Percentiles rank a stretch among this genome's conserved stretches.
These are phyloP conservation scores for Barypeithes pellucidus DNA, from an alignment of 2,888 invertebrate genomes.

Conservation along the genomic window DNA sequence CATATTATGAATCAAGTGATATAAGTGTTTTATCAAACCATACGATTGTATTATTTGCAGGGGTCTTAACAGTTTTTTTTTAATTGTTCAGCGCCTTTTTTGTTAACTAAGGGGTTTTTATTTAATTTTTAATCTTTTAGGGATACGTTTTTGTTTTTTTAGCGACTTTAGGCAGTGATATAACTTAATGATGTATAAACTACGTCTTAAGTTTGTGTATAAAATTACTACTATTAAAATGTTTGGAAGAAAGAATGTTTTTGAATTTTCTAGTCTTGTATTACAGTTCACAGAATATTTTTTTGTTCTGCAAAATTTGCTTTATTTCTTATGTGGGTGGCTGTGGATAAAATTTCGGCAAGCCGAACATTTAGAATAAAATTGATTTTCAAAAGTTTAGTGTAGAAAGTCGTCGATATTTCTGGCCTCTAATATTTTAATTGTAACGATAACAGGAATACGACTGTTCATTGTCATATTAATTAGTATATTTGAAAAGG, in stretches of 20 bases:
- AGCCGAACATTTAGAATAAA: no score
- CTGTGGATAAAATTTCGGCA: background rate
- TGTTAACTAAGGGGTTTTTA: conserved; percentile 56
- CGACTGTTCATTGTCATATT: no score
- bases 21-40: background rate
- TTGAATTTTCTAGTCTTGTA: conserved; percentile 25
- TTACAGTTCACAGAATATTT: background rate
- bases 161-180: conserved; percentile 53
- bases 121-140: conserved; percentile 64
- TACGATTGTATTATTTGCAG: conserved; percentile 17
- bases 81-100: conserved; percentile 12
- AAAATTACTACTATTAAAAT: conserved; percentile 53
- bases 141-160: conserved; percentile 65
- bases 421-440: no score
- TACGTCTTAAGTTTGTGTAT: conserved; percentile 52
- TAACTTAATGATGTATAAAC: conserved; percentile 52
- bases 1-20: background rate
- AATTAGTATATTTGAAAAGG: no score
- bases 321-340: background rate
- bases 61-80: conserved; percentile 11
- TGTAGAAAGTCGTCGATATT: no score
- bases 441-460: no score
- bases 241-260: conserved; percentile 47
- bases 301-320: background rate
- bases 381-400: no score